Evolutionary conservation across 2,888 invertebrate genomes (phyloP), one percentile per base, ranked within the genome.

Genomic region (Eumacrocentrus americanus): DNA sequence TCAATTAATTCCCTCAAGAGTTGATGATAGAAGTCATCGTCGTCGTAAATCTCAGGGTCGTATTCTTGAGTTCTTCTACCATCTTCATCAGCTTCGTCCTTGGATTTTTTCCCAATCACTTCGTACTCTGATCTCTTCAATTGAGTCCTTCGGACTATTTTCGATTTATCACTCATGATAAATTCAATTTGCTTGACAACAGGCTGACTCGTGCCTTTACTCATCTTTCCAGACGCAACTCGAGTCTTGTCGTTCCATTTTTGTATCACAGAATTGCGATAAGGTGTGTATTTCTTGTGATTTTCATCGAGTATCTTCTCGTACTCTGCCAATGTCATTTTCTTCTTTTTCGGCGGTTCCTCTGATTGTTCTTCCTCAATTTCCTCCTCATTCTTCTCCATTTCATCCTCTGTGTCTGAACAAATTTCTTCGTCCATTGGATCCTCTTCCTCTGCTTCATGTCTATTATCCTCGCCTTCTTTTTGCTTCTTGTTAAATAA

Each of bases 21-120:
- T 73, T 95, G 94, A 80, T 97, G 96, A 81, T 98, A 98, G 80
- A 98, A 98, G 78, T 98, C 98, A 72, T 92, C 92, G 76, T 98
- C 98, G 79, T 98, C 97, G 82, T 94, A 98, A 72, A 98, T 92
- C 82, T 98, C 92, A 0, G 84, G 73, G 73, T 92, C 89, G 65
- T 88, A 87, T 69, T 89, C 88, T 67, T 87, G 86, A 60, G 82
- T 75, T 40, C 73, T 66, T 51, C 83, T 81, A 4, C 70, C 74
- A 44, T 79, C 76, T 3, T 67, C 67, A 23, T 73, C 67, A 3
- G 42, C 7, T 16, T 65, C 62, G 0, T 40, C 47, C 67, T 34
- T 0, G 14, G 78, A 78, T 62, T 75, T 70, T 72, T 87, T 86
- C 0, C 91, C 91, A 44, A 91, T 73, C 55, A 91, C 87, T 52